Evolutionary conservation across 2,888 invertebrate species (phyloP).

Genomic region (Prosopocoilus inquinatus): DNA sequence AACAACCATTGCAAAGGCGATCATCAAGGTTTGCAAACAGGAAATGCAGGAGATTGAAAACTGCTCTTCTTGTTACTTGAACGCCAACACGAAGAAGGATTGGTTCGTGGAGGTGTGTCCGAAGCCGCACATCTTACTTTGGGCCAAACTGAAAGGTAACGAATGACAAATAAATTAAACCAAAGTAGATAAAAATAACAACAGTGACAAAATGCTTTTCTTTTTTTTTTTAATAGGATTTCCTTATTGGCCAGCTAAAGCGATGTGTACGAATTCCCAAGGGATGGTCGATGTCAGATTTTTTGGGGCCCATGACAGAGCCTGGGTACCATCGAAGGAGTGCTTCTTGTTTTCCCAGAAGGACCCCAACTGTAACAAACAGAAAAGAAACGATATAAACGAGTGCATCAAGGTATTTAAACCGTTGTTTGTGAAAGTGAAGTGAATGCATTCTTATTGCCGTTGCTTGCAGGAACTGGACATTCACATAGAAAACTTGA

Average conservation of each 20-base stretch:
- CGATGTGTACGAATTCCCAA: conserved; percentile 65
- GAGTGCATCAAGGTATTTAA: conserved; percentile 58
- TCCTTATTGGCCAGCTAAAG: conserved; percentile 97
- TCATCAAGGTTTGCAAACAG: conserved; percentile 81
- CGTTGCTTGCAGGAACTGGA: conserved; percentile 64
- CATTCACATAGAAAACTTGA: conserved; percentile 71
- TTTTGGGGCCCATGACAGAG: conserved; percentile 93
- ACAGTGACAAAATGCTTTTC: conserved; percentile 2
- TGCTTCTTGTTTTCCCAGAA: conserved; percentile 80
- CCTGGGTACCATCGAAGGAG: conserved; percentile 84
- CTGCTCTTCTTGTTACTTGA: conserved; percentile 88
- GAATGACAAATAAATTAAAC: too few species aligned
- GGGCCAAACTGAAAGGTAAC: conserved; percentile 90
- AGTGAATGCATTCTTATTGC: background rate
- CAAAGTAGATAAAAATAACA: background rate
- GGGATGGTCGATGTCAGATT: conserved; percentile 86
- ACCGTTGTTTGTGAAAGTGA: background rate
- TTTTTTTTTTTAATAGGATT: conserved; percentile 59
- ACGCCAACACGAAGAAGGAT: conserved; percentile 76
- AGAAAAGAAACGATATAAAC: conserved; percentile 59
- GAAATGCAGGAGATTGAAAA: conserved; percentile 92
- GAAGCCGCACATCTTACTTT: conserved; percentile 85
- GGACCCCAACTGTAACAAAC: conserved; percentile 65
- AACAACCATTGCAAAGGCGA: conserved; percentile 71
- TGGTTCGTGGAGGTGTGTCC: conserved; percentile 94